phyloP scores from a whole-genome alignment of 1,140 invertebrate species.

The Euglossa dilemma region DNA sequence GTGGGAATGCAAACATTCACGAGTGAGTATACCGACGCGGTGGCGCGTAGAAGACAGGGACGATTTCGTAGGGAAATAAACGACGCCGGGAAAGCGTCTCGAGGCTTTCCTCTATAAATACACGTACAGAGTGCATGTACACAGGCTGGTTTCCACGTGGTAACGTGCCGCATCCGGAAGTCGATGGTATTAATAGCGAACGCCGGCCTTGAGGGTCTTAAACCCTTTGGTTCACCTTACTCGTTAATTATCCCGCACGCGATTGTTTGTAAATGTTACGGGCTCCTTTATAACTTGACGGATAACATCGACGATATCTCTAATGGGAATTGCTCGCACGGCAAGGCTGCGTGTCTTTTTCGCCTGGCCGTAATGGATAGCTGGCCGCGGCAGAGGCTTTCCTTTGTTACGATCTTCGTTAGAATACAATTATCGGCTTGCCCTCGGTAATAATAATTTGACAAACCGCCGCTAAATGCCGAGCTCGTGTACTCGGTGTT shows the following conservation, averaged over 20 bases:
- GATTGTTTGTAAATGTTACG: slow-evolving; percentile 31
- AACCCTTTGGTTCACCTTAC: background rate
- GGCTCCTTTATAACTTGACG: slow-evolving; percentile 7
- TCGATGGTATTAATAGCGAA: slow-evolving; percentile 24
- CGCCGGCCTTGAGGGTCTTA: slow-evolving; percentile 18
- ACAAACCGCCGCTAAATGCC: background rate
- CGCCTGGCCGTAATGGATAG: background rate
- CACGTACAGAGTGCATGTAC: no score
- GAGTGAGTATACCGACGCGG: background rate
- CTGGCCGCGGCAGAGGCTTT: background rate
- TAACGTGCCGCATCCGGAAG: slow-evolving; percentile 20
- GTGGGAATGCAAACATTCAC: background rate
- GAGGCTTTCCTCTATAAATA: slow-evolving; percentile 24
- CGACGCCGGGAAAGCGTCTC: background rate
- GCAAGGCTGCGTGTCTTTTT: background rate
- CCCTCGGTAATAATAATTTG: background rate
- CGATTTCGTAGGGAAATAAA: slow-evolving; percentile 6
- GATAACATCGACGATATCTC: slow-evolving; percentile 6
- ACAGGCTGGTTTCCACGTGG: slow-evolving; percentile 22
- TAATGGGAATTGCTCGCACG: background rate
- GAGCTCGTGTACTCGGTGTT: no score
- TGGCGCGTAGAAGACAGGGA: no score
- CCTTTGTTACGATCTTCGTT: background rate
- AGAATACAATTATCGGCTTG: background rate
- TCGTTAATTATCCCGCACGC: background rate